These are phyloP conservation scores for Ciona savignyi DNA, from an alignment of 23 tunicate species.

Conservation along the genomic window DNA sequence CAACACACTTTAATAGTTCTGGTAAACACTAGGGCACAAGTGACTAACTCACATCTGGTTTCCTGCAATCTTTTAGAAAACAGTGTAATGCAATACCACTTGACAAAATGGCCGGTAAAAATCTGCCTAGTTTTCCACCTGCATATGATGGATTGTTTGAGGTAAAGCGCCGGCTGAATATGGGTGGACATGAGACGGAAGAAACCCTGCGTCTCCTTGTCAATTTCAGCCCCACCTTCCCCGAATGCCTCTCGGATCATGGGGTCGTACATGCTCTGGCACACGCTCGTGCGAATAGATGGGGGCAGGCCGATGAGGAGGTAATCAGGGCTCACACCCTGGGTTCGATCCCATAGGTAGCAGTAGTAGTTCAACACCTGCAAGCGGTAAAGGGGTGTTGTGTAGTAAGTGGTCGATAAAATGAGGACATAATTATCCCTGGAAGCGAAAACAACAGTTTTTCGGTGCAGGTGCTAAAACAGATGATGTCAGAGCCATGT, in stretches of 20 bases:
- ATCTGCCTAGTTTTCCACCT: slow-evolving; percentile 28
- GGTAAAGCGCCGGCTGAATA: slow-evolving; percentile 49
- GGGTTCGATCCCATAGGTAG: slow-evolving; percentile 87
- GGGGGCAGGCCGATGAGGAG: slow-evolving; percentile 71
- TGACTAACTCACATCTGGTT: too few relatives aligned
- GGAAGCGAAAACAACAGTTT: neutral
- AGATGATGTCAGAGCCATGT: neutral
- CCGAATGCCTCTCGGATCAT: slow-evolving; percentile 74
- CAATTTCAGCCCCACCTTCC: slow-evolving; percentile 8
- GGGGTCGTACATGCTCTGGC: slow-evolving; percentile 86
- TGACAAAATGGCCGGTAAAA: too few relatives aligned
- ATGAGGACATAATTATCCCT: too few relatives aligned
- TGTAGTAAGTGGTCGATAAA: neutral
- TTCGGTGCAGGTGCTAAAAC: neutral
- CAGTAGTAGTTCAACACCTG: slow-evolving; percentile 78
- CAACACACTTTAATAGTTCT: too few relatives aligned
- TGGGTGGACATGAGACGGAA: slow-evolving; percentile 70
- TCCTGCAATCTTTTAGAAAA: too few relatives aligned
- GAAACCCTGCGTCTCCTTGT: slow-evolving; percentile 74
- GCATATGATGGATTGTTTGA: slow-evolving; percentile 67
- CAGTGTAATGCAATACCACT: too few relatives aligned
- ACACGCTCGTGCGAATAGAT: slow-evolving; percentile 65
- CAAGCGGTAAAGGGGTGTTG: neutral
- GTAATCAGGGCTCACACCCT: slow-evolving; percentile 77
- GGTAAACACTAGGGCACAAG: too few relatives aligned